Conservation (phyloP, 2,888 invertebrate genomes). For the Octodonta nipae region DNA sequence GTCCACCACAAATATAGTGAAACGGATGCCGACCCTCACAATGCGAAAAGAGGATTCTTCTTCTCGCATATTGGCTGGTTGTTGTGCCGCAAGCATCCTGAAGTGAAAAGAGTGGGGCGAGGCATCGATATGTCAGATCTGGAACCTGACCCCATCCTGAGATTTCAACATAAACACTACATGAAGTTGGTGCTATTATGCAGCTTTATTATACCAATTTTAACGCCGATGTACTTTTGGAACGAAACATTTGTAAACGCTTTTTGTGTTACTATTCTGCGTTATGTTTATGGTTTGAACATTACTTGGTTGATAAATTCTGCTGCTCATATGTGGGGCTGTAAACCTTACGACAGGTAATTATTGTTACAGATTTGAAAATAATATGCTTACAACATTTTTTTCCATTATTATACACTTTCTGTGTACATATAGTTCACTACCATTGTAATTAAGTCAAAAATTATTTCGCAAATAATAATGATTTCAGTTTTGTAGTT, state of each 20-base stretch:
- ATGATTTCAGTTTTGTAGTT: too few relatives aligned
- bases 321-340: too few relatives aligned
- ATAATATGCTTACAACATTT: too few relatives aligned
- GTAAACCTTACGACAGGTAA: conserved; percentile 65
- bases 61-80: conserved; percentile 95
- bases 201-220: conserved; percentile 67
- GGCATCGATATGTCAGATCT: too few relatives aligned
- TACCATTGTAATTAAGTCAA: too few relatives aligned
- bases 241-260: conserved; percentile 54
- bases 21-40: conserved; percentile 88
- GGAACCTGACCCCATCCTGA: conserved; percentile 66
- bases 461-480: too few relatives aligned
- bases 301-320: conserved; percentile 80
- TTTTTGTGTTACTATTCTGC: conserved; percentile 57
- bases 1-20: conserved; percentile 89
- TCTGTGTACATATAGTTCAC: too few relatives aligned
- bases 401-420: too few relatives aligned
- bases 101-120: conserved; percentile 75
- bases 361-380: too few relatives aligned
- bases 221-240: conserved; percentile 64
- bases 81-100: conserved; percentile 77
- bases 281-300: conserved; percentile 66
- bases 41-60: too few relatives aligned
- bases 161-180: conserved; percentile 63
- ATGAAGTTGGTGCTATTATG: conserved; percentile 53